Evolutionary conservation across 1,140 invertebrate species (phyloP).

Genomic region (Brachionus manjavacas): DNA sequence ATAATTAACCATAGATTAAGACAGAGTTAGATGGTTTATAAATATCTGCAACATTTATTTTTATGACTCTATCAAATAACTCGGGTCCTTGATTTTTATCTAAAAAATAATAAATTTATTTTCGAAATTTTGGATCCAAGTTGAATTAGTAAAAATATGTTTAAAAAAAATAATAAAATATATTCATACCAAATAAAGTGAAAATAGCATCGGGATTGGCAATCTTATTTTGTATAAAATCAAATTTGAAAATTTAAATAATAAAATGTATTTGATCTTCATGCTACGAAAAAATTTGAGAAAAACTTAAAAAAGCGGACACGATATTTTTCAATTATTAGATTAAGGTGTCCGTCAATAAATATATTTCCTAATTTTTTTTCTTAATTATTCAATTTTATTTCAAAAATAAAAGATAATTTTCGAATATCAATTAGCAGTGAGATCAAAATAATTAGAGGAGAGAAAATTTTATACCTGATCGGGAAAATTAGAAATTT

Average conservation of each 20-base stretch:
- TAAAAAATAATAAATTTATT: not conserved
- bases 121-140: not conserved
- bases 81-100: not conserved
- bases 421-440: not conserved
- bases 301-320: not conserved
- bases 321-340: not conserved
- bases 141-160: not conserved
- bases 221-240: conserved; percentile 28
- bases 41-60: not conserved
- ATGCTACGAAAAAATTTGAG: not conserved
- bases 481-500: conserved; percentile 40
- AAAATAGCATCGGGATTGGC: conserved; percentile 90
- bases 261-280: not conserved
- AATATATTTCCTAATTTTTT: too few species aligned
- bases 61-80: not conserved
- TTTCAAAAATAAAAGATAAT: not conserved
- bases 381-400: not conserved
- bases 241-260: not conserved
- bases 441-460: not conserved
- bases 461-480: not conserved
- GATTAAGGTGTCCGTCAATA: too few species aligned
- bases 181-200: conserved; percentile 89
- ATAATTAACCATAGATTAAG: not conserved
- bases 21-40: not conserved
- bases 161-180: not conserved